Base-by-base conservation (phyloP, 30 jellyfish, hydroid and myxozoan species). In the Sanderia malayensis region DNA sequence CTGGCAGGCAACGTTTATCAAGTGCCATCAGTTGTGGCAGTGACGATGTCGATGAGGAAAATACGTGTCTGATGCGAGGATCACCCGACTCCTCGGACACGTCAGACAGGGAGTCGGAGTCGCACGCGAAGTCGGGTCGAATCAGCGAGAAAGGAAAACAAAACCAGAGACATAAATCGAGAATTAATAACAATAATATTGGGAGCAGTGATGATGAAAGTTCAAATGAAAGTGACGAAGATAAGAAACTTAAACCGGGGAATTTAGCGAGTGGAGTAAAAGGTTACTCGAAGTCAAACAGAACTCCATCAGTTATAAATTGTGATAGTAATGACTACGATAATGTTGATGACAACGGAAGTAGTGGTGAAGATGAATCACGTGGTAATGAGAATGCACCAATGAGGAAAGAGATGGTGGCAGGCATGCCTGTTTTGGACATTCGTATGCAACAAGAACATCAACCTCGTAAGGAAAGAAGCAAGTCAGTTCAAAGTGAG, bases 371-470 rank as follows among this genome's bases (percentile, higher is more conserved):
- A 18, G 59, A 63, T 32, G 59, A 37, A 13, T 37, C 52, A 37
- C 6, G 52, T 13, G 52, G 13, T 13, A 6, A 4, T 13, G 13
- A 6, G 52, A 37, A 37, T 37, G 10, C 52, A 37, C 52, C 52
- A 37, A 4, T 6, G 6, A 37, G 6, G 21, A 61, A 75, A 75
- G 41, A 33, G 30, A n/a, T 58, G 3, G 47, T 70, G 37, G 81
- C 81, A 11, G 89, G 89, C n/a, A 77, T 77, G 89, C 89, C 89
- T 18, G 89, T 81, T 34, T 34, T 77, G 7, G 89, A 77, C 53
- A 22, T 47, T 6, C 37, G 20, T 17, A 31, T 18, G 79, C 44
- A 24, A 61, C 44, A 1, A 8, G 0, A 15, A 28, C 21, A 72
- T 8, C 44, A 11, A 17, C 44, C 22, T 61, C 73, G 45, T 23